Evolutionary conservation across 2,797 vertebrate species (phyloP), one percentile per base, ranked within the genome.

Genomic region (Hydrophis major): DNA sequence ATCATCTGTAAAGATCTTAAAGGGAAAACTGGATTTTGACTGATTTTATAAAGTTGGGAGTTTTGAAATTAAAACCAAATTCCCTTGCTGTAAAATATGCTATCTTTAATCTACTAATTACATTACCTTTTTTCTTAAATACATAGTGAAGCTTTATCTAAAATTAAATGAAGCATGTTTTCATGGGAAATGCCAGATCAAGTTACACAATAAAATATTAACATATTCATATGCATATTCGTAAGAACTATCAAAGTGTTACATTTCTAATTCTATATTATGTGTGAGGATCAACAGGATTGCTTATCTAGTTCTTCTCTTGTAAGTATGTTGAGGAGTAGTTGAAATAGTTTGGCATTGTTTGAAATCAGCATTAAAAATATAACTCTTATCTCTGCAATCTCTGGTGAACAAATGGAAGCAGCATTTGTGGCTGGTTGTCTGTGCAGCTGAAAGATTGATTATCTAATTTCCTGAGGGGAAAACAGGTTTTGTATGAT

Each of bases 381-480:
- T 88, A 74, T 27, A 87, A 50, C 28, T 90, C 0, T 27, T 27
- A 42, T 69, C 25, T 91, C 91, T 86, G 86, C 0, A 0, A 5
- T 78, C 89, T 91, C 92, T 93, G 63, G n/a, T 92, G 92, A 92
- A 53, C 0, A 2, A 89, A 50, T 53, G 91, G 1, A 1, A 0
- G 86, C 78, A 89, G 89, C n/a, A 0, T 16, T 60, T 86, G 0
- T 59, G 28, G 14, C 7, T 0, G 0, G 47, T 27, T 61, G 55
- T 55, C 42, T 90, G 25, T 89, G 93, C 37, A 91, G 57, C 95
- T 89, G 93, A 59, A 50, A 94, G 94, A 96, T 93, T 93, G 55
- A 69, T 95, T 97, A 96, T 97, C 94, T 95, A 0, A 0, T 96
- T 98, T 98, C 97, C 98, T 97, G 95, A 83, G 95, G 95, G 94